phyloP scores from a whole-genome alignment of 2,113 vertebrate genomes.

The Polypterus bichir region DNA sequence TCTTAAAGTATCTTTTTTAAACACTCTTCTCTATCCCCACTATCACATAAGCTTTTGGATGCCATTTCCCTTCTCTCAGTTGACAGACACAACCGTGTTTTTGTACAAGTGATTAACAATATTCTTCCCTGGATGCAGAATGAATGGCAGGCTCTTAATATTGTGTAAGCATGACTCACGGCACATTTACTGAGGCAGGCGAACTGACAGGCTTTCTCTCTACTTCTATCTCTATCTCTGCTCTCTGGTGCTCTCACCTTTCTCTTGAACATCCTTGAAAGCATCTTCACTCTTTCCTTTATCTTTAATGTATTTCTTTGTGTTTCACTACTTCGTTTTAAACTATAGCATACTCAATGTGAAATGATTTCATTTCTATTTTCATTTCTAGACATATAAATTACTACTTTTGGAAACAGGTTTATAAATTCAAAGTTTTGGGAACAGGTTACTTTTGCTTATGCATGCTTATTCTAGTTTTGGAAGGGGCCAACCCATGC shows the following conservation, averaged over 20 bases:
- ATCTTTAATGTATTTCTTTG: too few relatives aligned
- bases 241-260: neutral
- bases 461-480: too few relatives aligned
- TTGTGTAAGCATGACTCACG: constrained; percentile 5
- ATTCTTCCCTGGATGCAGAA: neutral
- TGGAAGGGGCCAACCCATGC: too few relatives aligned
- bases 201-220: neutral
- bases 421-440: too few relatives aligned
- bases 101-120: constrained; percentile 5
- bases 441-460: too few relatives aligned
- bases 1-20: neutral
- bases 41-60: constrained; percentile 1
- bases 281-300: too few relatives aligned
- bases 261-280: neutral
- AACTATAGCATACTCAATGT: too few relatives aligned
- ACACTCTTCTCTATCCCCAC: neutral
- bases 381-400: too few relatives aligned
- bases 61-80: constrained; percentile 5
- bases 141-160: constrained; percentile 1
- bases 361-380: too few relatives aligned
- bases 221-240: too few relatives aligned
- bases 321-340: too few relatives aligned
- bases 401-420: too few relatives aligned
- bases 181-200: constrained; percentile 6
- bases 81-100: constrained; percentile 1